Evolutionary conservation across 2,113 vertebrate genomes (phyloP).

Genomic region (Anolis carolinensis): DNA sequence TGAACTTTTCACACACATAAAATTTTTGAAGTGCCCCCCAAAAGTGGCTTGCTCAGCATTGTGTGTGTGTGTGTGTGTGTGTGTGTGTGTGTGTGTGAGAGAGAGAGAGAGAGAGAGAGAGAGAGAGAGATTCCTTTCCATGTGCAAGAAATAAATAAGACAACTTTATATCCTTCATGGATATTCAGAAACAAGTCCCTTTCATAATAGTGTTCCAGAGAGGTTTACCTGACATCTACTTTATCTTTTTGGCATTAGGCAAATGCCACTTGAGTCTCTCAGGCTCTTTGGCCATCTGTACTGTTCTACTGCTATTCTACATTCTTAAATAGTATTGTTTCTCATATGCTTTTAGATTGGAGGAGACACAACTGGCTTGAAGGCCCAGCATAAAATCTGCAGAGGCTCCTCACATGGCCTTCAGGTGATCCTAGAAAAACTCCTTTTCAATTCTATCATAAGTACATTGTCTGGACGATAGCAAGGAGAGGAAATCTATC

Average conservation of each 20-base stretch:
- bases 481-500: too few relatives aligned
- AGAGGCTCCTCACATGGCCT: neutral
- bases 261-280: neutral
- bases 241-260: neutral
- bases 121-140: too few relatives aligned
- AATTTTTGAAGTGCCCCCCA: too few relatives aligned
- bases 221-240: neutral
- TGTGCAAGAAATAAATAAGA: too few relatives aligned
- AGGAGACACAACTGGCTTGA: neutral
- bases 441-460: neutral
- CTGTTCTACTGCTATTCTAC: neutral
- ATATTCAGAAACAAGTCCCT: neutral
- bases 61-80: too few relatives aligned
- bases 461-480: too few relatives aligned
- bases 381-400: neutral
- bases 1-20: too few relatives aligned
- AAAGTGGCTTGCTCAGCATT: too few relatives aligned
- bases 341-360: neutral
- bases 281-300: neutral
- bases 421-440: neutral
- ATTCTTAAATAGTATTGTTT: neutral
- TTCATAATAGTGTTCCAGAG: neutral
- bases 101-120: too few relatives aligned
- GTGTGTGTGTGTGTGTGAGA: too few relatives aligned
- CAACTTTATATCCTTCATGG: neutral